These are phyloP conservation scores for Limulus polyphemus DNA, from an alignment of 2,888 invertebrate genomes.

Conservation along the genomic window DNA sequence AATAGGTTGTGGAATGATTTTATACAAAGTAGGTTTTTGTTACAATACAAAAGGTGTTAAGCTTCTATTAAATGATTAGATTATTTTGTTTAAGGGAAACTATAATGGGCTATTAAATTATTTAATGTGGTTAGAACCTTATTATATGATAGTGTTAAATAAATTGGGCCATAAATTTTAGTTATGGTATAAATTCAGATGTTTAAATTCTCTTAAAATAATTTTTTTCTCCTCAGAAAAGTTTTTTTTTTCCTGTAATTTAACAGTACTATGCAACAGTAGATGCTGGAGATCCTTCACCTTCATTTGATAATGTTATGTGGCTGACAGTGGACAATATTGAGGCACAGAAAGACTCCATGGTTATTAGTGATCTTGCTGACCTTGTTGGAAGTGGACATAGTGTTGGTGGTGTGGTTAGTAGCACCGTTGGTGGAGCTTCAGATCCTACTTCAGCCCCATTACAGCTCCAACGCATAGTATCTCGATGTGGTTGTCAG, in stretches of 20 bases:
- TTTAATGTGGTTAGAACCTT: no score
- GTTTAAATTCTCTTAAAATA: no score
- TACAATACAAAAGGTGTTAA: no score
- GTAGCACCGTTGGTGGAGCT: conserved; percentile 60
- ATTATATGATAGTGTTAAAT: no score
- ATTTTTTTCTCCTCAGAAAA: no score
- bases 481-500: conserved; percentile 93
- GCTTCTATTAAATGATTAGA: no score
- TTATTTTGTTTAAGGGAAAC: no score
- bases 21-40: no score
- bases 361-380: conserved; percentile 62
- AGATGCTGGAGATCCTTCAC: conserved; percentile 45
- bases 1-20: no score
- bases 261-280: conserved; percentile 87
- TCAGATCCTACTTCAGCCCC: conserved; percentile 16
- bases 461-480: conserved; percentile 80
- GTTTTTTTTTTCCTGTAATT: not conserved
- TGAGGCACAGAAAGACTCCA: conserved; percentile 51
- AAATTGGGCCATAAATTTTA: no score
- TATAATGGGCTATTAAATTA: no score
- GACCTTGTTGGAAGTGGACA: conserved; percentile 88
- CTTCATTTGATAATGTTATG: conserved; percentile 49
- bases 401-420: conserved; percentile 92
- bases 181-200: no score
- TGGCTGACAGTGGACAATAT: conserved; percentile 93